phyloP scores from a whole-genome alignment of 2,888 invertebrate genomes.

The Epirrhoe alternata region DNA sequence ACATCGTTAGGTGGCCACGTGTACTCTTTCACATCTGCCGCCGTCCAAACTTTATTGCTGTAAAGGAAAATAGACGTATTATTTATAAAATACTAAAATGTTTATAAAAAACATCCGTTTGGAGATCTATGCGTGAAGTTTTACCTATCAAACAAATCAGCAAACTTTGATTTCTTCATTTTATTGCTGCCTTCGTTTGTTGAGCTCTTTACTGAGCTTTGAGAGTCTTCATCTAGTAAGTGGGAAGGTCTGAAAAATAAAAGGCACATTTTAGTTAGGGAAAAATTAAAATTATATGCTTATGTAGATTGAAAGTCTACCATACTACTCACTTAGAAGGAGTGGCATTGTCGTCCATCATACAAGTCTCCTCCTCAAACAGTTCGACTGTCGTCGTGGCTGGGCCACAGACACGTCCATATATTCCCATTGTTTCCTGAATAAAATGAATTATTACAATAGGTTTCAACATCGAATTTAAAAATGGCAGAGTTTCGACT shows the following conservation, averaged over 20 bases:
- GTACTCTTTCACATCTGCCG: slow-evolving; percentile 96
- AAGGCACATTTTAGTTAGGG: slow-evolving; percentile 1
- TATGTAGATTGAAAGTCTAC: slow-evolving; percentile 18
- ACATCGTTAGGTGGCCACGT: slow-evolving; percentile 91
- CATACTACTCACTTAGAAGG: slow-evolving; percentile 47
- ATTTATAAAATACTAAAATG: slow-evolving; percentile 4
- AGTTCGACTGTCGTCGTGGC: slow-evolving; percentile 84
- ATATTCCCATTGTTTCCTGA: slow-evolving; percentile 81
- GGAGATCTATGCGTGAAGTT: not conserved
- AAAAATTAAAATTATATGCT: not conserved
- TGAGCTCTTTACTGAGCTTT: slow-evolving; percentile 92
- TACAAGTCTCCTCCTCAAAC: slow-evolving; percentile 90
- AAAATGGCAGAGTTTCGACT: not conserved
- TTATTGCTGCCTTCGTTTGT: slow-evolving; percentile 87
- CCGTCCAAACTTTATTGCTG: slow-evolving; percentile 88
- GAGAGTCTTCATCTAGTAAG: slow-evolving; percentile 90
- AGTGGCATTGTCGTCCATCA: slow-evolving; percentile 88
- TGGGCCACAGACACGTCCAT: slow-evolving; percentile 79
- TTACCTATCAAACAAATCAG: slow-evolving; percentile 80
- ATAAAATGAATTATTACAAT: slow-evolving; percentile 30
- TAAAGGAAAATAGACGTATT: slow-evolving; percentile 43
- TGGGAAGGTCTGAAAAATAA: slow-evolving; percentile 69
- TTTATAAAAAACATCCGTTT: not conserved
- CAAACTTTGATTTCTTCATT: slow-evolving; percentile 79
- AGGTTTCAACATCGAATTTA: not conserved